phyloP scores from a whole-genome alignment of 2,113 vertebrate genomes.

The Tonatia bakeri region DNA sequence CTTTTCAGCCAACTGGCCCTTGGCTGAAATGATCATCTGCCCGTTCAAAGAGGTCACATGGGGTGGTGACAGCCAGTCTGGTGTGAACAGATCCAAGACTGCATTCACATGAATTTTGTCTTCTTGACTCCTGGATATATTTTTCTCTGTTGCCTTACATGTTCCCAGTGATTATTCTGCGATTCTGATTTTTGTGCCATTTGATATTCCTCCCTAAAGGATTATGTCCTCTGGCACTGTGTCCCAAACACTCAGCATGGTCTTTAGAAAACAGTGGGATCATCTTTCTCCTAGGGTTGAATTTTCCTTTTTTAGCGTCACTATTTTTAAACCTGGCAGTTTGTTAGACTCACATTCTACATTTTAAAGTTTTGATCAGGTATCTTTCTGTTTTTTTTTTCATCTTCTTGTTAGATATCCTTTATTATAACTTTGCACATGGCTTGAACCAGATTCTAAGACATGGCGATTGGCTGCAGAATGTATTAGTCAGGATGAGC shows the following conservation, averaged over 20 bases:
- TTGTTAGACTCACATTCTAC: not conserved
- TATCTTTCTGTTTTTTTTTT: not conserved
- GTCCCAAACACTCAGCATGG: not conserved
- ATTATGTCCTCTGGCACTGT: not conserved
- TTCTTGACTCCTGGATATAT: not conserved
- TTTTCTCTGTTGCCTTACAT: not conserved
- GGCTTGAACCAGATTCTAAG: not conserved
- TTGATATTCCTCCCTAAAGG: not conserved
- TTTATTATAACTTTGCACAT: not conserved
- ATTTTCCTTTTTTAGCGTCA: not conserved
- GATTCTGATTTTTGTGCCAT: not conserved
- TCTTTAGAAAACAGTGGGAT: not conserved
- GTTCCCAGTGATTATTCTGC: not conserved
- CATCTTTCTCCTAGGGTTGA: not conserved
- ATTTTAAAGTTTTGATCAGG: not conserved
- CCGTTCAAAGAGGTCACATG: not conserved
- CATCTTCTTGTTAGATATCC: not conserved
- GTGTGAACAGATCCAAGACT: not conserved
- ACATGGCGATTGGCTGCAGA: too few relatives aligned
- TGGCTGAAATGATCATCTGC: not conserved
- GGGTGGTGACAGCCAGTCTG: not conserved
- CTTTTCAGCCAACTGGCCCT: not conserved
- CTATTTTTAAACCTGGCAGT: not conserved
- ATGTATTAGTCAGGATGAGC: not conserved
- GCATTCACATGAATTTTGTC: not conserved